Base-by-base conservation (phyloP, 2,888 invertebrate genomes). In the Pheosia gnoma region DNA sequence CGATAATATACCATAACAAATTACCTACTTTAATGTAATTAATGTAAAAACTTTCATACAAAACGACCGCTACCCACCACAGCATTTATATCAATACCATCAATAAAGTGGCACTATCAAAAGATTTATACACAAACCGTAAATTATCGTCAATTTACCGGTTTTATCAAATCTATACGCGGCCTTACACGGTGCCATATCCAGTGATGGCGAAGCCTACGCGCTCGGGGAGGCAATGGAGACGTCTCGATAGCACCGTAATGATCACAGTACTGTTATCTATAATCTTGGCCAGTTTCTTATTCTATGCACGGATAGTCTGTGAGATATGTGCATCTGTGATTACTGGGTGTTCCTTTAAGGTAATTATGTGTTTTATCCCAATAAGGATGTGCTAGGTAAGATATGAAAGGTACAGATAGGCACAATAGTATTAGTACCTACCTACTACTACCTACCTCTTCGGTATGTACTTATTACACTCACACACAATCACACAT, bases 171-270 rank as follows among this genome's bases (percentile, higher is more conserved):
- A 37, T 53, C 37, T 60, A 58, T 37, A 65, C 52, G 60, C 59
- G 45, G 43, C 59, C 65, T 63, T 58, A 65, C 52, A 6, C 11
- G 10, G 60, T 52, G 6, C 56, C 59, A 71, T 67, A 75, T 72
- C 68, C 57, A 56, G 62, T 57, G 66, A 75, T 71, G 63, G 61
- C 64, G 65, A 67, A 68, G 71, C 73, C 73, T 73, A 75, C 72
- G 74, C 75, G 73, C 58, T 64, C 63, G 63, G 67, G 62, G 71
- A 78, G 71, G 78, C 79, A 73, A 83, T 83, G 71, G 78, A 85
- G 84, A 81, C 80, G 80, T 85, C 79, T 82, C 67, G 72, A 81
- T 82, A 64, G 72, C 39, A 4, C 69, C 62, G 60, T 81, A 83
- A 83, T 80, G 80, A 80, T 67, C 71, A 61, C 71, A 62, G 68